Conservation (phyloP, 2,888 invertebrate species). For the Frankliniella fusca region DNA sequence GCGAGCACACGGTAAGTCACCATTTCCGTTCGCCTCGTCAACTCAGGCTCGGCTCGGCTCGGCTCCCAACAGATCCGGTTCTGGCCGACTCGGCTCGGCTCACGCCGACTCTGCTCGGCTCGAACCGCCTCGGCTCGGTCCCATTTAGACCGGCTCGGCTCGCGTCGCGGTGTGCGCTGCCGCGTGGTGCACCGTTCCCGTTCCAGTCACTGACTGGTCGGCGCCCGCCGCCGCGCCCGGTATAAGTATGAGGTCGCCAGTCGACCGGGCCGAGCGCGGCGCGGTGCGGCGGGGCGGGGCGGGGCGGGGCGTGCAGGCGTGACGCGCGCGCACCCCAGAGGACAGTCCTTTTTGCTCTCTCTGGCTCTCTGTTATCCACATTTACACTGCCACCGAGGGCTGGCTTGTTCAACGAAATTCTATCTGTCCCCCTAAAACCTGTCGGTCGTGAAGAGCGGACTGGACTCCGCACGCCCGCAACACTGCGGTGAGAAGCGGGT, state of each 20-base stretch:
- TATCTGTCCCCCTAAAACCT: no score
- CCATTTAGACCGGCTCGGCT: not conserved
- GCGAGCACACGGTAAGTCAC: not conserved
- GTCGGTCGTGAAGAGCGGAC: no score
- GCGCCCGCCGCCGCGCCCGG: not conserved
- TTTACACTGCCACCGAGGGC: no score
- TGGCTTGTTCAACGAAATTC: no score
- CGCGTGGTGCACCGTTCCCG: not conserved
- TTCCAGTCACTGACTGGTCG: conserved; percentile 1
- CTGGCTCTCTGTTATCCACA: no score
- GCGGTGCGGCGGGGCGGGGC: not conserved
- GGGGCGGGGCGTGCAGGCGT: not conserved
- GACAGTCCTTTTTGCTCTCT: no score
- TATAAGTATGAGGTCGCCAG: not conserved
- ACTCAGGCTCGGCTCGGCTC: not conserved
- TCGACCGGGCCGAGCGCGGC: not conserved
- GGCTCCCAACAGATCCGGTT: not conserved
- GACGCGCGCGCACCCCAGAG: not conserved
- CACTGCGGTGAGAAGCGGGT: no score
- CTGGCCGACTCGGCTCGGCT: not conserved
- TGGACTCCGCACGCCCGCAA: no score
- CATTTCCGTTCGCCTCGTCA: not conserved
- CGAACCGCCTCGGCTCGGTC: not conserved
- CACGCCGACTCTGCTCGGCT: not conserved
- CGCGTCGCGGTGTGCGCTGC: not conserved